Base-by-base conservation (phyloP, 2,888 invertebrate genomes). In the Acleris holmiana region DNA sequence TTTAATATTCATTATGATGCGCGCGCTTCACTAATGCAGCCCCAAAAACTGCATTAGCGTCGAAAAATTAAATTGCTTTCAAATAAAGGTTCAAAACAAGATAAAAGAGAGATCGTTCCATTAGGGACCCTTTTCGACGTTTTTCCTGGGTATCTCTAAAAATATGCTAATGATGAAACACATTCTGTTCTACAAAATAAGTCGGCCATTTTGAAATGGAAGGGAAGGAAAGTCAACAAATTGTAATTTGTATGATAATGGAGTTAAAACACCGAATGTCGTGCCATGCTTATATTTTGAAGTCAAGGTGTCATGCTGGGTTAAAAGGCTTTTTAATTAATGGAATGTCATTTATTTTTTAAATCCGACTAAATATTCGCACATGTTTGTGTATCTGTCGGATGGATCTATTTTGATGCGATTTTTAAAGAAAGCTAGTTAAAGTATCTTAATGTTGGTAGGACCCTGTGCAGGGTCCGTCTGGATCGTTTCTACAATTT, bases 171-270 rank as follows among this genome's bases (percentile, higher is more conserved):
- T 60, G 23, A 41, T 58, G 47, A 55, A 60, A 65, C 54, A 65
- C 60, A 61, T 61, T 58, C 56, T 62, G 55, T 62, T 53, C 54
- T 49, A 51, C 61, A 61, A 66, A 68, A 69, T 64, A 70, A 72
- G 67, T 67, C 68, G 54, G 63, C 68, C 57, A 58, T 75, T 78
- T 71, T 76, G 68, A 76, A 76, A 73, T 71, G 72, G 75, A 69
- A 67, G 73, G 72, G 76, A 76, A 72, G 73, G 74, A 79, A 85
- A 78, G 85, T 82, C 80, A 82, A 83, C 86, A 86, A 86, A 81
- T 85, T 81, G 84, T 79, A 85, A 88, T 89, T 88, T 87, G 82
- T 85, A 89, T 88, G 86, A 82, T 85, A 89, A 88, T 88, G 85
- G 85, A 80, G 79, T 74, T 76, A 77, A 76, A 81, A 82, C 82